Conservation (phyloP, 2,888 invertebrate genomes). For the Hypomecis punctinalis region DNA sequence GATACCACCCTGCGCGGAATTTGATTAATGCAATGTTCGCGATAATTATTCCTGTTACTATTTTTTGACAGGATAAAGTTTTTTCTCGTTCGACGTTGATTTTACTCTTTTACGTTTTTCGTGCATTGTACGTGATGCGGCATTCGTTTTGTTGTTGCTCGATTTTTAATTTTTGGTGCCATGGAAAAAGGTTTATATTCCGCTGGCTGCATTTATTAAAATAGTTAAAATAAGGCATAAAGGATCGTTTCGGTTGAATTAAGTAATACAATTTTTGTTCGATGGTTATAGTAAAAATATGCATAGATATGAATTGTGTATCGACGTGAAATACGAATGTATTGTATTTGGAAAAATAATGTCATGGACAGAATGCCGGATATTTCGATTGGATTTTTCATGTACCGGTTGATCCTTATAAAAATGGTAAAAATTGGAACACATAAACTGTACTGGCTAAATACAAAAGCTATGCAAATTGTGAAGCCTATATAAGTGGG, state of each 20-base stretch:
- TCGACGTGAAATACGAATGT: background rate
- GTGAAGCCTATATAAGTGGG: no score
- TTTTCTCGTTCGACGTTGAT: constrained; percentile 64
- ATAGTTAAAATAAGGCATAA: constrained; percentile 25
- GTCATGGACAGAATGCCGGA: background rate
- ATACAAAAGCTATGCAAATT: no score
- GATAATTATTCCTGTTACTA: constrained; percentile 84
- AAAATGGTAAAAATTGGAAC: no score
- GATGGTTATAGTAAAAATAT: constrained; percentile 10
- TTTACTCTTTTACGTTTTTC: constrained; percentile 50
- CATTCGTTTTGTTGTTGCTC: constrained; percentile 28
- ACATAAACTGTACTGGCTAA: no score
- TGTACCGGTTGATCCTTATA: background rate
- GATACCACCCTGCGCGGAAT: constrained; percentile 83
- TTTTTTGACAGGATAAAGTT: constrained; percentile 81
- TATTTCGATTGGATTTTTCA: background rate
- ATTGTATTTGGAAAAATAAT: background rate
- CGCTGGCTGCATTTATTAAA: constrained; percentile 14
- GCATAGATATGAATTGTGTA: background rate
- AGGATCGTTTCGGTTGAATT: constrained; percentile 24
- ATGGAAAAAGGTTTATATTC: constrained; percentile 21
- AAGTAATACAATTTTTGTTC: constrained; percentile 14
- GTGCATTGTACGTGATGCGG: constrained; percentile 41
- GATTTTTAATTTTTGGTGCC: constrained; percentile 18
- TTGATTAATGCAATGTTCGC: constrained; percentile 85